These are phyloP conservation scores for Muraenolepis orangiensis DNA, from an alignment of 2,797 vertebrate genomes.

Conservation along the genomic window DNA sequence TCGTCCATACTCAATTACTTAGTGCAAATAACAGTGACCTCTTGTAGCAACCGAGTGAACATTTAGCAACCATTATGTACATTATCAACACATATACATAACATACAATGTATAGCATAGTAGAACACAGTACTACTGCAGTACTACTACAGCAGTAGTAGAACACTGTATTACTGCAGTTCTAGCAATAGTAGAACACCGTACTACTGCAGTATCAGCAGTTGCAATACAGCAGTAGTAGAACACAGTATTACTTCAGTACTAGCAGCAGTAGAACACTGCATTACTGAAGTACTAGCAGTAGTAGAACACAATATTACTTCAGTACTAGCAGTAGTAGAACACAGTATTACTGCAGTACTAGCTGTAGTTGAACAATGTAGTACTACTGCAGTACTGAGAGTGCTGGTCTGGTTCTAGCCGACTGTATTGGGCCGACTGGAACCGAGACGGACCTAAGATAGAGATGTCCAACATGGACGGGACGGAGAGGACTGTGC, in stretches of 20 bases:
- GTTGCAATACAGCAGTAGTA: not conserved
- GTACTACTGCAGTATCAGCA: not conserved
- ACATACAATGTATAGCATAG: too few relatives aligned
- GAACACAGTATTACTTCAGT: not conserved
- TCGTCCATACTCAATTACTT: too few relatives aligned
- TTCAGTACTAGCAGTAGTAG: not conserved
- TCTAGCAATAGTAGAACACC: not conserved
- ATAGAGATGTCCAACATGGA: conserved; percentile 93
- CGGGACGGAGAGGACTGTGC: conserved; percentile 79
- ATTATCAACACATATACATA: too few relatives aligned
- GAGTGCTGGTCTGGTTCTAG: conserved; percentile 53
- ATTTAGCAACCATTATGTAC: too few relatives aligned
- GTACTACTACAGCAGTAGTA: not conserved
- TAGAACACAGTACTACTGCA: too few relatives aligned
- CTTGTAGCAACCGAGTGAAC: too few relatives aligned
- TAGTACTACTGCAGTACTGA: not conserved
- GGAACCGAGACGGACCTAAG: conserved; percentile 91
- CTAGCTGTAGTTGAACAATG: not conserved
- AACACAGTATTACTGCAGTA: not conserved
- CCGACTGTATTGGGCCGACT: conserved; percentile 91
- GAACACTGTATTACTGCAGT: not conserved
- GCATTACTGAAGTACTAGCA: not conserved
- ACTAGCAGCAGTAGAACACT: not conserved
- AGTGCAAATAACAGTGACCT: too few relatives aligned
- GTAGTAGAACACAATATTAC: not conserved